Evolutionary conservation across 2,113 vertebrate species (phyloP).

Genomic region (Sinocyclocheilus rhinocerous): DNA sequence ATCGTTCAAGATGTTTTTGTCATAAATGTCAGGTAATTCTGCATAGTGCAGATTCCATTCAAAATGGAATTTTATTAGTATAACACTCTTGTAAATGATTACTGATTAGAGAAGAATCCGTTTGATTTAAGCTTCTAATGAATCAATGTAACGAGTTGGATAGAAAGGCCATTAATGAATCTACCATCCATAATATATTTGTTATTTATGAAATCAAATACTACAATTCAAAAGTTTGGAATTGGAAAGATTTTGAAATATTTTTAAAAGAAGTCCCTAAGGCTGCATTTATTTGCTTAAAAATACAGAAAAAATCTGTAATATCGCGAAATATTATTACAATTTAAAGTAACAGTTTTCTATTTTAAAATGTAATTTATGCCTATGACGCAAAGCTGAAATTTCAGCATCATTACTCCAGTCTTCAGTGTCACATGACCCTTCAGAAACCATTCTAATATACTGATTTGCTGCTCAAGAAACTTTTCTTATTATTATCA

Average conservation of each 20-base stretch:
- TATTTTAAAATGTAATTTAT: background rate
- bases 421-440: background rate
- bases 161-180: background rate
- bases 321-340: background rate
- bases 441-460: background rate
- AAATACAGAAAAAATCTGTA: background rate
- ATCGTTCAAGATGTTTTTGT: background rate
- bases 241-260: background rate
- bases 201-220: background rate
- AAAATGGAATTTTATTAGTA: background rate
- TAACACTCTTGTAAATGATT: background rate
- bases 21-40: background rate
- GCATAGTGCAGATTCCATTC: background rate
- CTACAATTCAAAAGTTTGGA: background rate
- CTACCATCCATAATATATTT: background rate
- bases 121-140: background rate
- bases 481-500: background rate
- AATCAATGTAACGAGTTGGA: background rate
- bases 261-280: background rate
- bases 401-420: background rate
- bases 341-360: background rate
- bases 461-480: background rate
- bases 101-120: background rate
- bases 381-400: background rate
- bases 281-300: background rate